A percentile compares a stretch with the other conserved stretches of the same genome.
Evolutionary conservation across 2,888 invertebrate genomes (phyloP).

Genomic region (Apamea epomidion): DNA sequence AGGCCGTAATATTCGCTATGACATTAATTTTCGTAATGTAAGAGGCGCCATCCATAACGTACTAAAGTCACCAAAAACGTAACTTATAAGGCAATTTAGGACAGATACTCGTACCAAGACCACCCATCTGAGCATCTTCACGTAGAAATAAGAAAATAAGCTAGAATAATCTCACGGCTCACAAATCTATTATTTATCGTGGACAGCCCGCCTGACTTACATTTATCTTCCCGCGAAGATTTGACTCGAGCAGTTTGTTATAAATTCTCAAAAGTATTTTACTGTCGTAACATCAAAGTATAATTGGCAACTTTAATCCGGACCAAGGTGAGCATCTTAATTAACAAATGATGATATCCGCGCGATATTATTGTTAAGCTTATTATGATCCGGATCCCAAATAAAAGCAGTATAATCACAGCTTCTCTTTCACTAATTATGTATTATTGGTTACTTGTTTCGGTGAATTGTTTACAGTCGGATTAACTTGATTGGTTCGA

Average conservation of each 20-base stretch:
- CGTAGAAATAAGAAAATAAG: constrained; percentile 54
- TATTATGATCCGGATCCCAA: constrained; percentile 64
- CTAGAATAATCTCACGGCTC: constrained; percentile 60
- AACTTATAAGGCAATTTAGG: constrained; percentile 63
- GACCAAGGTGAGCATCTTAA: constrained; percentile 56
- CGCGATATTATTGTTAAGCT: constrained; percentile 60
- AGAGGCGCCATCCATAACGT: constrained; percentile 36
- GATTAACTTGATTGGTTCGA: constrained; percentile 63
- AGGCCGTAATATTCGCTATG: constrained; percentile 36
- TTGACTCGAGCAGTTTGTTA: constrained; percentile 32
- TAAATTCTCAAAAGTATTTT: constrained; percentile 37
- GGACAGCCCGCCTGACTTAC: constrained; percentile 29
- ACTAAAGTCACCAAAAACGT: constrained; percentile 51
- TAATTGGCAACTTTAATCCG: constrained; percentile 30
- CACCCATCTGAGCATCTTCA: constrained; percentile 40
- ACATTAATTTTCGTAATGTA: constrained; percentile 60
- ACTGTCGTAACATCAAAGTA: constrained; percentile 21
- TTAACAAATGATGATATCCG: constrained; percentile 60
- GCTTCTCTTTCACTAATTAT: constrained; percentile 59
- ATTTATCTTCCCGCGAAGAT: constrained; percentile 42
- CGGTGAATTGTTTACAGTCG: constrained; percentile 59
- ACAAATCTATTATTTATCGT: constrained; percentile 60
- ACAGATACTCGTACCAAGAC: constrained; percentile 48
- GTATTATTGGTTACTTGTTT: constrained; percentile 61
- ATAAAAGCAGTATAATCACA: constrained; percentile 61